Percentiles rank a stretch among this genome's conserved stretches.
These are phyloP conservation scores for Tipula unca DNA, from an alignment of 2,888 invertebrate species.

Conservation along the genomic window DNA sequence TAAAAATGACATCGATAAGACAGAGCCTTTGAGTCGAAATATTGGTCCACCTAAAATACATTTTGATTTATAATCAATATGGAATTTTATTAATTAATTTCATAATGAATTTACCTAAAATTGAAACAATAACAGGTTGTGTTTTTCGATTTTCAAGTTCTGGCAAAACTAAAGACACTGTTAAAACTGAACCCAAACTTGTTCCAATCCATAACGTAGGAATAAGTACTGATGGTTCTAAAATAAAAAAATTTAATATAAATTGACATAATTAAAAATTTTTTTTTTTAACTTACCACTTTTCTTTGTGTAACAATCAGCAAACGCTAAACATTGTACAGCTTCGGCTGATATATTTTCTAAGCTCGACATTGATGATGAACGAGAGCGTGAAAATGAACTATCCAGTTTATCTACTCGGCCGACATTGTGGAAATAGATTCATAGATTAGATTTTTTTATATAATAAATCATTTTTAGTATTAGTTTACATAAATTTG, in stretches of 20 bases:
- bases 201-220: constrained; percentile 98
- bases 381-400: constrained; percentile 91
- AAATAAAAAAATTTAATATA: constrained; percentile 26
- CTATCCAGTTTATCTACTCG: constrained; percentile 94
- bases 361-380: constrained; percentile 95
- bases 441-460: constrained; percentile 15
- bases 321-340: constrained; percentile 91
- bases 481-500: neutral
- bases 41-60: constrained; percentile 76
- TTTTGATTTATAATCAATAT: constrained; percentile 60
- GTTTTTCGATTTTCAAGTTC: constrained; percentile 71
- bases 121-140: constrained; percentile 80
- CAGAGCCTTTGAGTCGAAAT: constrained; percentile 92
- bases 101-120: constrained; percentile 57
- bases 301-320: constrained; percentile 90
- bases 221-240: constrained; percentile 72
- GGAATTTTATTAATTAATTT: constrained; percentile 39
- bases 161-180: constrained; percentile 78
- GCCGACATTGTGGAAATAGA: constrained; percentile 43
- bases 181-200: constrained; percentile 90
- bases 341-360: constrained; percentile 95
- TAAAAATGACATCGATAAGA: constrained; percentile 89
- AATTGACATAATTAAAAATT: neutral
- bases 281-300: constrained; percentile 54
- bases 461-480: neutral